phyloP scores from a whole-genome alignment of 2,113 vertebrate genomes.

The Chamaetylas fuelleborni region DNA sequence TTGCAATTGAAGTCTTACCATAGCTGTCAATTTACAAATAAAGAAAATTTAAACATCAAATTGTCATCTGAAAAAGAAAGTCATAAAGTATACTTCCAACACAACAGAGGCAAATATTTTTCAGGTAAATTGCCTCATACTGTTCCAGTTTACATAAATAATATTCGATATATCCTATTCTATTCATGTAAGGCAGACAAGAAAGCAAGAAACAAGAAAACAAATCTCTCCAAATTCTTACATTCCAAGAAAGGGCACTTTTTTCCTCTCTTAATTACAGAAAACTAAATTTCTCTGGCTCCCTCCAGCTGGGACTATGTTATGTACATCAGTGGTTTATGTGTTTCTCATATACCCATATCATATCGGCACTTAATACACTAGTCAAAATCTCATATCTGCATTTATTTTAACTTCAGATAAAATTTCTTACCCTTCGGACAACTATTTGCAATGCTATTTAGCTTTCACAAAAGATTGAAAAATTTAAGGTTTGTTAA shows the following conservation, averaged over 20 bases:
- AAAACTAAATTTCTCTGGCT: constrained; percentile 30
- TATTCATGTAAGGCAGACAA: background rate
- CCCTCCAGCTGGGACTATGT: constrained; percentile 15
- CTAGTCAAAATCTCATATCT: background rate
- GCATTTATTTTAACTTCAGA: background rate
- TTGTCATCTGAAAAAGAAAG: background rate
- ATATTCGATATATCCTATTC: background rate
- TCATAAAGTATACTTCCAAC: background rate
- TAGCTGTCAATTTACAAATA: background rate
- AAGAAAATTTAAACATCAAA: background rate
- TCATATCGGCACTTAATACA: background rate
- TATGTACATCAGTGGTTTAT: background rate
- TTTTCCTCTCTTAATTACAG: background rate
- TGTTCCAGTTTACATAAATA: background rate
- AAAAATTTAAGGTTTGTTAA: background rate
- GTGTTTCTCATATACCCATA: background rate
- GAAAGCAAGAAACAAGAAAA: background rate
- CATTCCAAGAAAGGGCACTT: background rate
- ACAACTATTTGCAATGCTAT: background rate
- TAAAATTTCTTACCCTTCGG: background rate
- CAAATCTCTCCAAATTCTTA: background rate
- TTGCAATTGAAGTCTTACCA: background rate
- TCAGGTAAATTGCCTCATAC: background rate
- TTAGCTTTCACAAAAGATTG: background rate
- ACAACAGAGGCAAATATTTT: background rate